Base-by-base conservation (phyloP, 2,888 invertebrate species). In the Ariolimax columbianus region DNA sequence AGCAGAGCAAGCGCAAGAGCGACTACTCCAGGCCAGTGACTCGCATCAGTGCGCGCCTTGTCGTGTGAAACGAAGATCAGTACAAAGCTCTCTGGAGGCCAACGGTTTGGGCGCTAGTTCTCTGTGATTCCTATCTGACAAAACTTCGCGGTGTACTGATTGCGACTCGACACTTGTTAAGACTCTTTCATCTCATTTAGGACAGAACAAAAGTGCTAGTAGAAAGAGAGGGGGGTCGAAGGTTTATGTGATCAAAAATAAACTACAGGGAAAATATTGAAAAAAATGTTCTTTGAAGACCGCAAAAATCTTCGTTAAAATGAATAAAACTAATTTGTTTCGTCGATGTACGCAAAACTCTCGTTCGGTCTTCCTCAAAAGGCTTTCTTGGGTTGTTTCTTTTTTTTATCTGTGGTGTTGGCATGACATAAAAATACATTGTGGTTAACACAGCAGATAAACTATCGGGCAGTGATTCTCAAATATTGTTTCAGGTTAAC, bases 1-100 rank as follows among this genome's bases (percentile, higher is more conserved):
- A 38, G 11, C 78, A 63, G 26, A 33, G 59, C 59, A 6, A 38
- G 40, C 14, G 38, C 36, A 23, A 77, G 55, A 59, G 4, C 30
- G 40, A 26, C 38, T 59, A 47, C 30, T 38, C 30, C 59, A 59
- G 17, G 63, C 38, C 63, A 78, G 78, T 78, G 78, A 63, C 38
- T 43, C 38, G 78, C 78, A 40, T 26, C 38, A 47, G 11, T 38
- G 78, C 9, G 6, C 23, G 4, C 38, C 26, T 36, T 38, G 78
- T 78, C 11, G 9, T 17, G n/a, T 3, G 59, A 17, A 11, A n/a
- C 38, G 23, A 33, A 14, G 19, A 38, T 78, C 1, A n/a, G 9
- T 3, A 4, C 38, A 38, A 7, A 14, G 17, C n/a, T 7, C 38
- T 63, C 51, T 59, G 55, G 51, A n/a, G 75, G 17, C 43, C 75